phyloP scores from a whole-genome alignment of 2,888 invertebrate species.

The Gastrophysa polygoni region DNA sequence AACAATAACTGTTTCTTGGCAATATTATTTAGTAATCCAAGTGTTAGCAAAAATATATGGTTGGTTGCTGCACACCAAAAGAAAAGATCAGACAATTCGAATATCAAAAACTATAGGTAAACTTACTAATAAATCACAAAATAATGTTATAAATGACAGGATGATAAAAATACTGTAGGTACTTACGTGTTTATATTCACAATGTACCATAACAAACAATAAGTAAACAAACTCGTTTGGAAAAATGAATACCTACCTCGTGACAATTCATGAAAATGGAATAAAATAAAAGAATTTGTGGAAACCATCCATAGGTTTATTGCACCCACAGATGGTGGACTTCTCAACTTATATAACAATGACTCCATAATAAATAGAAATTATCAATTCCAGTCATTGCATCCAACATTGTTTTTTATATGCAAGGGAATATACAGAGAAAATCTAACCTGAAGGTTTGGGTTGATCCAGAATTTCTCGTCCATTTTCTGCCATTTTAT shows the following conservation, averaged over 20 bases:
- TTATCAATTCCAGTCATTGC: constrained; percentile 19
- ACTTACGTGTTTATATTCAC: constrained; percentile 12
- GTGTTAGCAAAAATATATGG: too few species aligned
- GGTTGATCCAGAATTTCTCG: constrained; percentile 56
- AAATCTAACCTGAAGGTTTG: constrained; percentile 55
- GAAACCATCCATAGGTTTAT: constrained; percentile 26
- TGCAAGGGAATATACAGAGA: constrained; percentile 26
- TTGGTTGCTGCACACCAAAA: too few species aligned
- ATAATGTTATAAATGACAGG: neutral
- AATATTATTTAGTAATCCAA: too few species aligned
- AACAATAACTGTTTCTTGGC: too few species aligned
- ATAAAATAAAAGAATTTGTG: neutral
- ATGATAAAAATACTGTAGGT: neutral
- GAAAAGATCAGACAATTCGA: too few species aligned
- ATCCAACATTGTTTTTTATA: constrained; percentile 9
- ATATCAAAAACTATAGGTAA: too few species aligned
- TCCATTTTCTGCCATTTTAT: constrained; percentile 59
- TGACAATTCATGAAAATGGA: neutral
- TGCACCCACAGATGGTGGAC: constrained; percentile 56
- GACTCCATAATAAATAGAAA: constrained; percentile 35
- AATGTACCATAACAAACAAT: constrained; percentile 7
- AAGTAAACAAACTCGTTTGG: constrained; percentile 4
- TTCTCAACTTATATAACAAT: constrained; percentile 56
- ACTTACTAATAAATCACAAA: neutral
- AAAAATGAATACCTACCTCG: constrained; percentile 9